Base-by-base conservation (phyloP, 2,888 invertebrate genomes). In the Ceraclea dissimilis region DNA sequence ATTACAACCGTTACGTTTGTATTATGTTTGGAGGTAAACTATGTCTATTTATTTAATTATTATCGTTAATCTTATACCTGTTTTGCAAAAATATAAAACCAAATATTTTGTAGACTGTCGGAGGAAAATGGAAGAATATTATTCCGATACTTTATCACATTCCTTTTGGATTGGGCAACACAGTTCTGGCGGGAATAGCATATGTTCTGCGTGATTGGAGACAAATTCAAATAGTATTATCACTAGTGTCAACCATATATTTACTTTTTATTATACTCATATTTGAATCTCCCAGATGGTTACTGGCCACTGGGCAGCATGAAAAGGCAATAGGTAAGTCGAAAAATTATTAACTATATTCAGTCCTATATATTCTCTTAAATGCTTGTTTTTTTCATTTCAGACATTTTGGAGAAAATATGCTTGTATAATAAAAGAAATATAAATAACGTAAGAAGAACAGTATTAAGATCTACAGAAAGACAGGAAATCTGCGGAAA, bases 1-100 rank as follows among this genome's bases (percentile, higher is more conserved):
- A 78, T 82, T 22, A 77, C 80, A 60, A 79, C 83, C 17, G 80
- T 81, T 62, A 83, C 85, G 1, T 85, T 85, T 66, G 84, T 86
- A 1, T 70, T 85, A 63, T 82, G 81, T 67, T 79, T 82, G 77
- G 82, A 82, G 73, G 78, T 74, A 66, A 26, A 26, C 10, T 26
- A 10, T 26, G 26, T 26, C 26, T 6, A 6, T 26, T 6, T 26
- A 26, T 26, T 26, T 26, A 26, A 6, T 26, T 26, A 26, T 26
- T 26, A 26, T 26, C 10, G 26, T 26, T 26, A 10, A 26, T 26
- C 10, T 26, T 10, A 6, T 26, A 26, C 10, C 5, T 6, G 26
- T 46, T 46, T 46, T 18, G 5, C 6, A 4, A 46, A 26, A 26
- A 26, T 26, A 10, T 26, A 26, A 26, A 6, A 26, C 26, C 4